Evolutionary conservation across 2,888 invertebrate species (phyloP), one percentile per base, ranked within the genome.

Genomic region (Lutraria lutraria): DNA sequence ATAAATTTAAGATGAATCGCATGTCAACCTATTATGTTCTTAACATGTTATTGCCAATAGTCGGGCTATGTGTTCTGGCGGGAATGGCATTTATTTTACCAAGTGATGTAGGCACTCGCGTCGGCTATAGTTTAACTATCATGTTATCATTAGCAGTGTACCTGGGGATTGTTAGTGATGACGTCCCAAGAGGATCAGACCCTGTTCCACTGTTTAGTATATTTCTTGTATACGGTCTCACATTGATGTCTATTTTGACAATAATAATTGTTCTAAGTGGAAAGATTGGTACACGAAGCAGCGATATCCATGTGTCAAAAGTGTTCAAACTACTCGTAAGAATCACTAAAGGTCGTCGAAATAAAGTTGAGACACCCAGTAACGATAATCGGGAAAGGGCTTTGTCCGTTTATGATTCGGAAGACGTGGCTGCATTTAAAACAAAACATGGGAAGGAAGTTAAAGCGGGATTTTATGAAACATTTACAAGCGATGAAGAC

Each of bases 1-100:
- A 31, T 8, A 76, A 76, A 76, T 34, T 76, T 31, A 76, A 76
- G 25, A 76, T 76, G 76, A 34, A 34, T 31, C 76, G 76, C 19
- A 29, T 6, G 13, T 15, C 76, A 31, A 34, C 76, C 31, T 76
- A 76, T 25, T 76, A 76, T 34, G 25, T 76, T 16, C 25, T 76
- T 31, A 76, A 29, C 6, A 34, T 76, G 31, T 34, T 76, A 34
- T 10, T 76, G 34, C 76, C 76, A 76, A 76, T 76, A 34, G 15
- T 8, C 31, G 25, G 19, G 16, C 19, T 76, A 25, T 31, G 76
- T 16, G 31, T 13, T 76, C 34, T 76, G 34, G 19, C 76, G 4
- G 76, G 29, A 34, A 34, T 76, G 76, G 31, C 34, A 34, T 76
- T 76, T 19, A 19, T 76, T 34, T 25, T 76, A 19, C 76, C 76